Evolutionary conservation across 1,140 invertebrate genomes (phyloP).

Genomic region (Drosophila pseudoananassae): DNA sequence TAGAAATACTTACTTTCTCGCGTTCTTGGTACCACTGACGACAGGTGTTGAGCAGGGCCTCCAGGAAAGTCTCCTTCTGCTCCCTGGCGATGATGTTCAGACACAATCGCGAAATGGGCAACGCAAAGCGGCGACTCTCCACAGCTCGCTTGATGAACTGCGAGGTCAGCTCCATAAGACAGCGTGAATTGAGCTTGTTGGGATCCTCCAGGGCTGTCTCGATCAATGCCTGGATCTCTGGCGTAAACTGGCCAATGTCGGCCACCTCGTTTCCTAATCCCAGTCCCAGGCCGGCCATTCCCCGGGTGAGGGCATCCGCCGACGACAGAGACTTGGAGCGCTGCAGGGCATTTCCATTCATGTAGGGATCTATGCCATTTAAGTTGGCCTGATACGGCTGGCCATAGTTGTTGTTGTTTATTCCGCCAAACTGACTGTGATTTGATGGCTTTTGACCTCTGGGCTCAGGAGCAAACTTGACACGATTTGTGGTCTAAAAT

Average conservation of each 20-base stretch:
- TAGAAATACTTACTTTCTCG: constrained; percentile 85
- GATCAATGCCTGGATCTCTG: constrained; percentile 89
- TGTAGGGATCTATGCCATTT: constrained; percentile 83
- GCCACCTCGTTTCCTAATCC: constrained; percentile 87
- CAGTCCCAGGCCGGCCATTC: constrained; percentile 86
- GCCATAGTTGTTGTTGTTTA: constrained; percentile 50
- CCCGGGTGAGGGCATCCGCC: constrained; percentile 88
- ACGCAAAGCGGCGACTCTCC: constrained; percentile 90
- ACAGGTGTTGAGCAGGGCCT: constrained; percentile 94
- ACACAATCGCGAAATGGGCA: constrained; percentile 92
- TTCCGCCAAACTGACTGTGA: constrained; percentile 43
- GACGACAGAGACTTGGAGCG: constrained; percentile 92
- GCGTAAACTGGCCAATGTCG: constrained; percentile 90
- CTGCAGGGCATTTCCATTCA: constrained; percentile 84
- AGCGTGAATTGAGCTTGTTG: constrained; percentile 90
- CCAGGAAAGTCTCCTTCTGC: constrained; percentile 93
- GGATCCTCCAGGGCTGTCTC: constrained; percentile 91
- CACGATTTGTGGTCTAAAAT: constrained; percentile 66
- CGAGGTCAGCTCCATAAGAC: constrained; percentile 93
- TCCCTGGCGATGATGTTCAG: constrained; percentile 94
- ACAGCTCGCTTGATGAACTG: constrained; percentile 91
- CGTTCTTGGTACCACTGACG: constrained; percentile 95
- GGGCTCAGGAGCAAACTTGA: constrained; percentile 81
- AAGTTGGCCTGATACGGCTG: constrained; percentile 65
- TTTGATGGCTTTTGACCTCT: constrained; percentile 45